Percentiles rank a stretch among this genome's conserved stretches.
Conservation (phyloP, 2,888 invertebrate genomes). For the Troides oblongomaculatus region DNA sequence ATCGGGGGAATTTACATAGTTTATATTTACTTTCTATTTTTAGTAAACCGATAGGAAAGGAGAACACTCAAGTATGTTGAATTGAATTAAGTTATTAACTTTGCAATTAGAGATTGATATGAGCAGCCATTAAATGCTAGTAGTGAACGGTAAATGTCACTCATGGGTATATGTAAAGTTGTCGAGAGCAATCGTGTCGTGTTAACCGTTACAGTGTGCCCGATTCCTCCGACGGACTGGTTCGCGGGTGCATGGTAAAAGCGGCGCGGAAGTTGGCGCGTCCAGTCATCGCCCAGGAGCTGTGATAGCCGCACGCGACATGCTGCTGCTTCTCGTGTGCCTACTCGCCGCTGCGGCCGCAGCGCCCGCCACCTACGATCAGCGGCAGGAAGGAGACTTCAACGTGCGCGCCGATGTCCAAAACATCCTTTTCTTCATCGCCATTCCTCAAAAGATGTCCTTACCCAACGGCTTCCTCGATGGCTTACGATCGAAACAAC, state of each 20-base stretch:
- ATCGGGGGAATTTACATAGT: slow-evolving; percentile 6
- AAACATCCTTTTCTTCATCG: slow-evolving; percentile 86
- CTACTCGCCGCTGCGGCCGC: slow-evolving; percentile 53
- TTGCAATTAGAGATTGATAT: slow-evolving; percentile 4
- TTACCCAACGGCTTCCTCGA: slow-evolving; percentile 43
- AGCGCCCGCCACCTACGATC: slow-evolving; percentile 77
- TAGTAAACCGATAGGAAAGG: background rate
- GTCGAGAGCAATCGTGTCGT: slow-evolving; percentile 54
- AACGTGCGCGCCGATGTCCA: slow-evolving; percentile 87
- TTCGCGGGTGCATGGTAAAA: slow-evolving; percentile 67
- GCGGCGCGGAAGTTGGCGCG: slow-evolving; percentile 59
- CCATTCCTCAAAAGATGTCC: slow-evolving; percentile 68
- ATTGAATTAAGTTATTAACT: background rate
- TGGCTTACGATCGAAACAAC: slow-evolving; percentile 38
- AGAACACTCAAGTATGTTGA: too few species aligned
- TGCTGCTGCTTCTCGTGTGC: slow-evolving; percentile 52
- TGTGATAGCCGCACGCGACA: slow-evolving; percentile 59
- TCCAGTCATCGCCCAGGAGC: slow-evolving; percentile 59
- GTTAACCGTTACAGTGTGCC: slow-evolving; percentile 75
- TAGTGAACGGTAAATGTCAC: slow-evolving; percentile 35
- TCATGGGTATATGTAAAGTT: slow-evolving; percentile 39
- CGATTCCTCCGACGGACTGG: slow-evolving; percentile 70
- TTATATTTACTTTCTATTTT: slow-evolving; percentile 7
- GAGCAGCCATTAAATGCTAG: slow-evolving; percentile 16
- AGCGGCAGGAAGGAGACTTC: slow-evolving; percentile 87